Evolutionary conservation across 1,140 invertebrate genomes (phyloP).

Genomic region (Camponotus floridanus): DNA sequence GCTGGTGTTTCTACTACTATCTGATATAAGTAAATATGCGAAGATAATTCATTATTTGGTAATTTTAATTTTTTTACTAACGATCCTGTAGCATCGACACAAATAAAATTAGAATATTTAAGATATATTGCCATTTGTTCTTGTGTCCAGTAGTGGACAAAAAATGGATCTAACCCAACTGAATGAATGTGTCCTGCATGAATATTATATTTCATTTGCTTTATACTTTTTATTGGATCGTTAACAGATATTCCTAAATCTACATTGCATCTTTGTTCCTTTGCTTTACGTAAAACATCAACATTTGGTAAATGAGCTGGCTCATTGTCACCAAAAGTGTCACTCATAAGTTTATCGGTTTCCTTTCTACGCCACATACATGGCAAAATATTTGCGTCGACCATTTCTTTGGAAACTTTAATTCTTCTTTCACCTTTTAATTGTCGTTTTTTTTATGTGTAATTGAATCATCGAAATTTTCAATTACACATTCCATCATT

Average conservation of each 20-base stretch:
- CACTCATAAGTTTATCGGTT: background rate
- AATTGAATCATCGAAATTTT: constrained; percentile 5
- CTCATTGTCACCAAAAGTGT: background rate
- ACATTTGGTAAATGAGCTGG: background rate
- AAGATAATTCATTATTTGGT: background rate
- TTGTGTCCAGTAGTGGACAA: constrained; percentile 3
- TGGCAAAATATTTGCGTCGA: background rate
- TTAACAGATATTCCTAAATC: background rate
- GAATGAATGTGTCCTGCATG: background rate
- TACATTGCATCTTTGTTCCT: background rate
- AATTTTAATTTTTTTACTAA: background rate
- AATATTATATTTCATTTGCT: background rate
- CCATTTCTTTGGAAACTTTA: background rate
- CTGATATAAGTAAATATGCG: background rate
- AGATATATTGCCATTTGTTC: constrained; percentile 3
- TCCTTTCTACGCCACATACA: background rate
- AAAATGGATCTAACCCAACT: background rate
- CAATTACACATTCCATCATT: background rate
- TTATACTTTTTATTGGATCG: background rate
- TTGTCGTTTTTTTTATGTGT: background rate
- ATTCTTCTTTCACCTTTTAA: constrained; percentile 6
- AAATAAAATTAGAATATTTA: background rate
- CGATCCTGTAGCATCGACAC: background rate
- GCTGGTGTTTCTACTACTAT: background rate
- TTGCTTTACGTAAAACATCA: background rate